Evolutionary conservation across 1,140 invertebrate genomes (phyloP).

Genomic region (Drosophila arawakana): DNA sequence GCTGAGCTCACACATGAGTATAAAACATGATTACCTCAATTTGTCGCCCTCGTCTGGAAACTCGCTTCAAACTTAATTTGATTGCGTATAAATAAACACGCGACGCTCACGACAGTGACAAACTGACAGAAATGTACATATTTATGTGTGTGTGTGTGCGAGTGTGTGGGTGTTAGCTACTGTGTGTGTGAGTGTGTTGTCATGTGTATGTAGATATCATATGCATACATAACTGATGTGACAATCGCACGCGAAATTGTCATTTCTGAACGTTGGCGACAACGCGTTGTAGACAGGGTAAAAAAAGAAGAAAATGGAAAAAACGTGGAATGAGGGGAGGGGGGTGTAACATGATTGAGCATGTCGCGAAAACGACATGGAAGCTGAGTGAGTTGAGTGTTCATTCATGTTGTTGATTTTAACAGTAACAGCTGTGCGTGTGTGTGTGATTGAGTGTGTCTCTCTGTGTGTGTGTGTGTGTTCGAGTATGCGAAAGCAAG

Average conservation of each 20-base stretch:
- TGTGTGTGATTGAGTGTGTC: constrained; percentile 7
- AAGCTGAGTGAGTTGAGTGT: constrained; percentile 78
- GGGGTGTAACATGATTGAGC: constrained; percentile 46
- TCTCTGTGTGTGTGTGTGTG: constrained; percentile 15
- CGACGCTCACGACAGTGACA: constrained; percentile 64
- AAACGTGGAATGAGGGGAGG: background rate
- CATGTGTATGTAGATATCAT: constrained; percentile 44
- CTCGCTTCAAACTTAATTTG: constrained; percentile 77
- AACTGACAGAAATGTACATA: constrained; percentile 68
- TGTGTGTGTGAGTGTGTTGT: background rate
- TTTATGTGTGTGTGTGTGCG: constrained; percentile 1
- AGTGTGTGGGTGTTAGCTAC: background rate
- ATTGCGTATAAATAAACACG: constrained; percentile 80
- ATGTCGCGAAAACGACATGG: constrained; percentile 55
- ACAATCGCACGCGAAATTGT: constrained; percentile 81
- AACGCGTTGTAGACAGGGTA: background rate
- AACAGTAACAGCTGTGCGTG: constrained; percentile 28
- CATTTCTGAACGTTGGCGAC: constrained; percentile 52
- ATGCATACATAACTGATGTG: constrained; percentile 78
- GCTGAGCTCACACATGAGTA: constrained; percentile 43
- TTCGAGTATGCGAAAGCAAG: constrained; percentile 30
- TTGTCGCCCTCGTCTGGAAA: constrained; percentile 66
- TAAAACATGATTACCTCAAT: constrained; percentile 74
- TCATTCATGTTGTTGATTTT: constrained; percentile 70
- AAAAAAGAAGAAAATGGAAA: too few species aligned